Evolutionary conservation across 2,888 invertebrate genomes (phyloP), one percentile per base, ranked within the genome.

Genomic region (Latheticus oryzae): DNA sequence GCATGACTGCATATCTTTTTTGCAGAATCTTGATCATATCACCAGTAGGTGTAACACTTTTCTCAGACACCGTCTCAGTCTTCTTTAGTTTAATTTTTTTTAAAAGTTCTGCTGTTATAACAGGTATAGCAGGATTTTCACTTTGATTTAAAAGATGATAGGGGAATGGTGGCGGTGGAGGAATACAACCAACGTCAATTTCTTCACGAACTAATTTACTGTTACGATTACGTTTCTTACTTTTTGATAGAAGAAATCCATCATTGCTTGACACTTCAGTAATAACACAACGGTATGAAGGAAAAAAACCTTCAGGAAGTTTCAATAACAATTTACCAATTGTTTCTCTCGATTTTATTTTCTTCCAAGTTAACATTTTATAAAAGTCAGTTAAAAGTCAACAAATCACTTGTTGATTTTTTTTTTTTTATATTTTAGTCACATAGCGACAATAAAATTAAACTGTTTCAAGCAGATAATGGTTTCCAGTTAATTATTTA

Each of bases 251-350:
- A n/a, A n/a, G n/a, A n/a, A n/a, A n/a, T n/a, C 13, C 23, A 16
- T 43, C 42, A 16, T n/a, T 16, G 16, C 5, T 21, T 0, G 42
- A 16, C 8, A 43, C 3, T 9, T 24, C 42, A n/a, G 11, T 45
- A 15, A 47, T 33, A 9, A 5, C 16, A 30, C 33, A 47, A 2
- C 68, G 58, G 21, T 66, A 67, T 1, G 26, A 35, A 0, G 67
- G 66, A 30, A 68, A 68, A 11, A 67, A 57, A 3, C 33, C 32
- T 2, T 40, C 26, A 1, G 68, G 68, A 4, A 68, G 33, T 13
- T 61, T 63, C 5, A 66, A 13, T 21, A 68, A 30, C 12, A 64
- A 24, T 24, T 66, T 66, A 1, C 64, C 59, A n/a, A 68, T 50
- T 1, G 26, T 21, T 47, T 32, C 54, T 43, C 67, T 61, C 0